Conservation (phyloP, 2,888 invertebrate species). For the Macrophya alboannulata region DNA sequence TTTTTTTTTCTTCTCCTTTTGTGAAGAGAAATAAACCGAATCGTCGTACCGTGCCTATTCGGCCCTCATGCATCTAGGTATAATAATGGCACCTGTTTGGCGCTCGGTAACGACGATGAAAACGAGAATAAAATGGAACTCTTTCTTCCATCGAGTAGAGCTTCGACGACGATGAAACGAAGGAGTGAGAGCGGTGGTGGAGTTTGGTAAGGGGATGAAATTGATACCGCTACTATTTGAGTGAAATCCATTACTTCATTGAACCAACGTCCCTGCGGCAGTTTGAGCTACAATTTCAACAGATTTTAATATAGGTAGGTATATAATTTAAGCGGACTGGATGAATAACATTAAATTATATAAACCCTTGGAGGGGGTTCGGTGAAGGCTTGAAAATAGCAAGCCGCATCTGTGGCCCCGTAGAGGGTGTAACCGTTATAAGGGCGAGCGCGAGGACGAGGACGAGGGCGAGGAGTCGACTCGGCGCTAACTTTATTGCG, state of each 20-base stretch:
- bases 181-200: background rate
- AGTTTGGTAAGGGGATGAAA: constrained; percentile 18
- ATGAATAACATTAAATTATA: constrained; percentile 77
- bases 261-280: constrained; percentile 48
- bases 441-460: constrained; percentile 66
- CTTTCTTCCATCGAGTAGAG: background rate
- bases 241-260: constrained; percentile 52
- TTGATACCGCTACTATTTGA: constrained; percentile 49
- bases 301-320: constrained; percentile 74
- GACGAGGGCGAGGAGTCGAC: constrained; percentile 60
- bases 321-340: constrained; percentile 71
- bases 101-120: constrained; percentile 40
- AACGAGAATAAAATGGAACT: constrained; percentile 28
- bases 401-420: constrained; percentile 79
- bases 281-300: constrained; percentile 69
- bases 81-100: constrained; percentile 31
- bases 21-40: constrained; percentile 5
- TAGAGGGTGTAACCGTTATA: constrained; percentile 78
- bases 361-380: constrained; percentile 64
- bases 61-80: constrained; percentile 4
- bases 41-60: background rate
- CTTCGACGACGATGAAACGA: background rate
- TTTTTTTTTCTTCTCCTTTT: background rate
- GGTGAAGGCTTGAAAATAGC: constrained; percentile 70
- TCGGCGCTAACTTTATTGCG: constrained; percentile 78